Evolutionary conservation across 2,113 vertebrate genomes (phyloP), one percentile per base, ranked within the genome.

Genomic region (Lophius piscatorius): DNA sequence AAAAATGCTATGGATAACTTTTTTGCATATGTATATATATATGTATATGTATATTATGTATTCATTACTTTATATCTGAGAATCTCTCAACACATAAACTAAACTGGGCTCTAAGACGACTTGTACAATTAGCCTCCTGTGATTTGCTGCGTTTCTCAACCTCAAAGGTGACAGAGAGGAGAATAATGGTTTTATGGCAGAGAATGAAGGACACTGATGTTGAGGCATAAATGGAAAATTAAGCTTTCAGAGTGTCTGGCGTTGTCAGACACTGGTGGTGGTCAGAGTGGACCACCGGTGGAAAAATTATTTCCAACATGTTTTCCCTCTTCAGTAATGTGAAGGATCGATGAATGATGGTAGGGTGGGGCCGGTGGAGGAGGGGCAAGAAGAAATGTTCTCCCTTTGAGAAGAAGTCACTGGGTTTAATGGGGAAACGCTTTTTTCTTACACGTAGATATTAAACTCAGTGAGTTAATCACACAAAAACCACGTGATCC

Each of bases 271-370:
- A n/a, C n/a, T n/a, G n/a, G 45, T 48, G 71, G 45, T 13, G 38
- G 36, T 44, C 8, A n/a, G 17, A 76, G 39, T 16, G 33, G 42
- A 65, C 65, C 47, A 23, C 56, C 7, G 5, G 22, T 51, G 64
- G 69, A 73, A 83, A 74, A 79, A 74, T 31, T 1, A 64, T 77
- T 74, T 66, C 68, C 69, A 21, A 51, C 42, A 17, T 79, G 48
- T 70, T 76, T 78, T 44, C 40, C 31, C 24, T 34, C 60, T 42
- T 42, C 20, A 61, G 52, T 47, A n/a, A 66, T 70, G 49, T 59
- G 39, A 42, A 22, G 18, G 66, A 63, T 36, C 34, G 56, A 36
- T 38, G 67, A 69, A 70, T 3, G 50, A 48, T 31, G 45, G 17
- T 31, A 54, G 59, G 36, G 45, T 31, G 49, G 26, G 49, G 34